Conservation (phyloP, 2,113 vertebrate species). For the Syngnathoides biaculeatus region DNA sequence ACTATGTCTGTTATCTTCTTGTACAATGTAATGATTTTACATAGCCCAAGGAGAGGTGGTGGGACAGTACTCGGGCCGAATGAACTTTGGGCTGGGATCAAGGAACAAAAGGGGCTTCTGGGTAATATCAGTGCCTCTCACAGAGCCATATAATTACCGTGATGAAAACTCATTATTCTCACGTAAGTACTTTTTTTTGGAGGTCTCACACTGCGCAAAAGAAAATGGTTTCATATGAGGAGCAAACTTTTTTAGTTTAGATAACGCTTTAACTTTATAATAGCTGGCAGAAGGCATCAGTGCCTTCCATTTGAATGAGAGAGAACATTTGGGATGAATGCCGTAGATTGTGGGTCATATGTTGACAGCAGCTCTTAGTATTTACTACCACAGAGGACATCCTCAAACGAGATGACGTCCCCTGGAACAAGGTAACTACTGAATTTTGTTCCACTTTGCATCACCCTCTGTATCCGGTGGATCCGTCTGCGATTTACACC, state of each 20-base stretch:
- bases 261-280: slow-evolving; percentile 5
- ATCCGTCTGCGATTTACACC: slow-evolving; percentile 16
- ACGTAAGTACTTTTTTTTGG: slow-evolving; percentile 6
- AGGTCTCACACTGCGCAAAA: slow-evolving; percentile 3
- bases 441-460: slow-evolving; percentile 43
- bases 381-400: slow-evolving; percentile 51
- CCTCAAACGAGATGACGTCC: slow-evolving; percentile 41
- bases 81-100: slow-evolving; percentile 46
- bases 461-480: slow-evolving; percentile 23
- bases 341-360: slow-evolving; percentile 18
- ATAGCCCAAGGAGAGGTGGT: slow-evolving; percentile 54
- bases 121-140: slow-evolving; percentile 43
- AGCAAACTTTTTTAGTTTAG: slow-evolving; percentile 13
- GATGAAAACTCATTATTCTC: slow-evolving; percentile 46
- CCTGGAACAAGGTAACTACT: slow-evolving; percentile 57
- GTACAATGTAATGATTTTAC: slow-evolving; percentile 67
- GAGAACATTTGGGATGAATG: not conserved
- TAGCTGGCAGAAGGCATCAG: not conserved
- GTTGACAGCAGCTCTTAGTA: slow-evolving; percentile 31
- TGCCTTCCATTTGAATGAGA: not conserved
- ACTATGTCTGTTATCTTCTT: slow-evolving; percentile 63
- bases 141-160: slow-evolving; percentile 38
- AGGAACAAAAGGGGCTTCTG: slow-evolving; percentile 40
- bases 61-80: slow-evolving; percentile 55
- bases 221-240: not conserved